Evolutionary conservation across 2,113 vertebrate species (phyloP).

Genomic region (Baryphthengus martii): DNA sequence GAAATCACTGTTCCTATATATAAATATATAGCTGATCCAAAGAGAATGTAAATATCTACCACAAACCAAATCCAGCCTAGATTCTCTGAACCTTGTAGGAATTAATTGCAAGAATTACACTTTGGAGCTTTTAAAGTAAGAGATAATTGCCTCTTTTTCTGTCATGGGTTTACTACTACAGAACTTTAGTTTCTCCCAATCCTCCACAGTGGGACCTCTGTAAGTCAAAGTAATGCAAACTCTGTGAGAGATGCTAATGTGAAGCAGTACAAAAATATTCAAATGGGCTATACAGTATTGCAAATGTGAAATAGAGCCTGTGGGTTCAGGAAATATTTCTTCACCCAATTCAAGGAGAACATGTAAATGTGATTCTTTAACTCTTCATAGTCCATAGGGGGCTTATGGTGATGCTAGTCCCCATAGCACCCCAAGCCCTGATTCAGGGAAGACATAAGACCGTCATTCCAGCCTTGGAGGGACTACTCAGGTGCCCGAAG

Average conservation of each 20-base stretch:
- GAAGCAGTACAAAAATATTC: slow-evolving; percentile 54
- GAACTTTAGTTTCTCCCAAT: slow-evolving; percentile 33
- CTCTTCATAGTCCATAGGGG: not conserved
- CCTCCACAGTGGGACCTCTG: slow-evolving; percentile 49
- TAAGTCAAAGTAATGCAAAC: slow-evolving; percentile 62
- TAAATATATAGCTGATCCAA: slow-evolving; percentile 2
- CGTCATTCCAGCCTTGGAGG: not conserved
- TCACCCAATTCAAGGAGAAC: not conserved
- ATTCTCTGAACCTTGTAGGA: slow-evolving; percentile 37
- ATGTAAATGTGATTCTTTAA: slow-evolving; percentile 21
- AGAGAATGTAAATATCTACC: slow-evolving; percentile 29
- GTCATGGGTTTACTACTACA: slow-evolving; percentile 34
- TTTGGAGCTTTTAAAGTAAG: slow-evolving; percentile 43
- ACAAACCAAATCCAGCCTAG: slow-evolving; percentile 9
- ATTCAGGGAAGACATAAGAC: not conserved
- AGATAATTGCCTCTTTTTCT: slow-evolving; percentile 53
- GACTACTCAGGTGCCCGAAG: not conserved
- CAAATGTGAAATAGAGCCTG: slow-evolving; percentile 55
- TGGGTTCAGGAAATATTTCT: slow-evolving; percentile 43
- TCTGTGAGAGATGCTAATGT: slow-evolving; percentile 39
- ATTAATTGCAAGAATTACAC: slow-evolving; percentile 51
- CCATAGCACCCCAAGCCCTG: not conserved
- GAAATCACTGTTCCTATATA: slow-evolving; percentile 20
- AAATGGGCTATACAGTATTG: slow-evolving; percentile 45
- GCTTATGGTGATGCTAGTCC: not conserved